Conservation (phyloP, 30 jellyfish, hydroid and myxozoan species). For the Calvadosia cruxmelitensis region DNA sequence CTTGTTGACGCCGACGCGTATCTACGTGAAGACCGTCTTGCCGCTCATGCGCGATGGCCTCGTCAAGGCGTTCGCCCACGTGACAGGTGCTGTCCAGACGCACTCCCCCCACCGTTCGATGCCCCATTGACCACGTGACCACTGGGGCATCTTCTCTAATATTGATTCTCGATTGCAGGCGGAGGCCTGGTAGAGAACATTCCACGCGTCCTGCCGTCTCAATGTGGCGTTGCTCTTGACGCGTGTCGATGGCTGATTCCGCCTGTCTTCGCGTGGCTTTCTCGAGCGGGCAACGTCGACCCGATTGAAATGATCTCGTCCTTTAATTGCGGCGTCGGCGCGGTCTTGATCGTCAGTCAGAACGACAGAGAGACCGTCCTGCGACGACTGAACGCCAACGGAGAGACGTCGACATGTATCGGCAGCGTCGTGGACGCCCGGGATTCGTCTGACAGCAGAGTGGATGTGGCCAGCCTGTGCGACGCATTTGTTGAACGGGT, state of each 20-base stretch:
- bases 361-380: constrained; percentile 16
- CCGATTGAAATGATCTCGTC: constrained; percentile 65
- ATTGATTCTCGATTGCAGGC: too few relatives aligned
- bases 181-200: constrained; percentile 87
- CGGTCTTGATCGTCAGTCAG: constrained; percentile 20
- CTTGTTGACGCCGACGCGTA: constrained; percentile 63
- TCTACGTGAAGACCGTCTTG: constrained; percentile 56
- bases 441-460: constrained; percentile 11
- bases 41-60: constrained; percentile 56
- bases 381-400: constrained; percentile 17
- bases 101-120: too few relatives aligned
- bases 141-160: too few relatives aligned
- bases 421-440: constrained; percentile 38
- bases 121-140: too few relatives aligned
- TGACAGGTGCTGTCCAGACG: constrained; percentile 69
- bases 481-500: not conserved
- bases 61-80: constrained; percentile 79
- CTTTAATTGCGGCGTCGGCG: constrained; percentile 88
- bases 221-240: constrained; percentile 28
- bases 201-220: constrained; percentile 65
- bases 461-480: constrained; percentile 12
- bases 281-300: constrained; percentile 36
- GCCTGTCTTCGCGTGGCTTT: constrained; percentile 62
- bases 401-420: constrained; percentile 44
- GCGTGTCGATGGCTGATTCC: constrained; percentile 71